Conservation (phyloP, 2,888 invertebrate genomes). For the Xanthia icteritia region DNA sequence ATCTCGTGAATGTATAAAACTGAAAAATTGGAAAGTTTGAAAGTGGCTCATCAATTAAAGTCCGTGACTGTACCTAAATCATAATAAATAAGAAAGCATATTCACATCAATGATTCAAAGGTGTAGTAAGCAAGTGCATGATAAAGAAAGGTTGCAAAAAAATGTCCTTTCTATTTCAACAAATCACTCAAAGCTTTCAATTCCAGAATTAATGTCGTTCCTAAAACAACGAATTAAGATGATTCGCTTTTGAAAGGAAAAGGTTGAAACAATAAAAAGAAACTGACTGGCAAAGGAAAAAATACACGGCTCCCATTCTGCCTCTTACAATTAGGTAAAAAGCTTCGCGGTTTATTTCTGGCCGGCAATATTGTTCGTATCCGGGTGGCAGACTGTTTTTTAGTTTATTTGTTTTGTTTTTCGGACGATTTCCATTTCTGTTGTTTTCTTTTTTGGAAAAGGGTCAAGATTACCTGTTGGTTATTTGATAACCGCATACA, state of each 20-base stretch:
- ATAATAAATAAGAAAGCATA: background rate
- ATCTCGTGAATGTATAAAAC: too few species aligned
- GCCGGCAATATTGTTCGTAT: slow-evolving; percentile 38
- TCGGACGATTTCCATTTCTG: background rate
- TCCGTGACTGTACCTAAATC: too few species aligned
- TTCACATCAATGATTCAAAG: background rate
- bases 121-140: too few species aligned
- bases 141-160: background rate
- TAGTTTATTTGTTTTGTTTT: slow-evolving; percentile 10
- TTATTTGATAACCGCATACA: background rate
- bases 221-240: slow-evolving; percentile 15
- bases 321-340: slow-evolving; percentile 63
- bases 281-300: slow-evolving; percentile 38
- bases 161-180: background rate
- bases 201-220: slow-evolving; percentile 8
- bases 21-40: too few species aligned
- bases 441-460: background rate
- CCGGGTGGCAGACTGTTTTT: slow-evolving; percentile 10
- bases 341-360: slow-evolving; percentile 52
- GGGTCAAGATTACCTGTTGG: background rate
- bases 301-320: slow-evolving; percentile 39
- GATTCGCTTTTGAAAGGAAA: slow-evolving; percentile 33
- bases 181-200: slow-evolving; percentile 2
- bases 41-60: too few species aligned
- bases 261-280: slow-evolving; percentile 44